phyloP scores from a whole-genome alignment of 2,888 invertebrate species.

The Acleris laterana region DNA sequence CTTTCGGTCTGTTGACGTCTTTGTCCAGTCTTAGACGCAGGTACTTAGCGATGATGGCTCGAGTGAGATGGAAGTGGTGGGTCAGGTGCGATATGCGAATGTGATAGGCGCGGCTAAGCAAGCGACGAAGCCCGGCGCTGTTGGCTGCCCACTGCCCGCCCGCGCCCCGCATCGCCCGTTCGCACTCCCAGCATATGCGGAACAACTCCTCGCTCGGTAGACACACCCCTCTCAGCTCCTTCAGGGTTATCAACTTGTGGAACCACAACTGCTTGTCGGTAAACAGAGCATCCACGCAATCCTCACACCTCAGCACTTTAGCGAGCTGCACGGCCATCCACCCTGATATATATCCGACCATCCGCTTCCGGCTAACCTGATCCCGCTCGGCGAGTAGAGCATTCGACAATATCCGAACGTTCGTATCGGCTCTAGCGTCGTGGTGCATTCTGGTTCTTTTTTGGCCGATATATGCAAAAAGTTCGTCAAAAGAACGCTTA shows the following conservation, averaged over 20 bases:
- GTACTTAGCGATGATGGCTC: constrained; percentile 18
- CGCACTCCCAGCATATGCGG: constrained; percentile 27
- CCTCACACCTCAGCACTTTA: constrained; percentile 25
- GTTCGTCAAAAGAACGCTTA: constrained; percentile 15
- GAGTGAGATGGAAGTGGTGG: constrained; percentile 15
- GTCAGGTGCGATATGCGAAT: not conserved
- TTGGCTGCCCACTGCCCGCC: not conserved
- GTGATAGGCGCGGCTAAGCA: not conserved
- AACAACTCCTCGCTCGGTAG: constrained; percentile 32
- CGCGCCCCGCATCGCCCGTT: constrained; percentile 7
- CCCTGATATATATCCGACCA: constrained; percentile 27
- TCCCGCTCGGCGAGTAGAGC: constrained; percentile 11
- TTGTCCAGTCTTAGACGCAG: not conserved
- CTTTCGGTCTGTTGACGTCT: constrained; percentile 4
- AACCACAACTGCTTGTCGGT: constrained; percentile 21
- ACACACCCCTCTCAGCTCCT: constrained; percentile 13
- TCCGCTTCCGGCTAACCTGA: constrained; percentile 1
- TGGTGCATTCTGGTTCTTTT: constrained; percentile 1
- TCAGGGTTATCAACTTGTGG: constrained; percentile 22
- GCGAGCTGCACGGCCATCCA: constrained; percentile 23
- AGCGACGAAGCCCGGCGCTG: not conserved
- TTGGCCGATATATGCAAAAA: constrained; percentile 6
- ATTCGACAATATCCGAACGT: constrained; percentile 7
- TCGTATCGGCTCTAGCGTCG: not conserved
- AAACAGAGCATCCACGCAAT: constrained; percentile 15